Evolutionary conservation across 2,797 vertebrate species (phyloP).

Genomic region (Lepus oiostolus): DNA sequence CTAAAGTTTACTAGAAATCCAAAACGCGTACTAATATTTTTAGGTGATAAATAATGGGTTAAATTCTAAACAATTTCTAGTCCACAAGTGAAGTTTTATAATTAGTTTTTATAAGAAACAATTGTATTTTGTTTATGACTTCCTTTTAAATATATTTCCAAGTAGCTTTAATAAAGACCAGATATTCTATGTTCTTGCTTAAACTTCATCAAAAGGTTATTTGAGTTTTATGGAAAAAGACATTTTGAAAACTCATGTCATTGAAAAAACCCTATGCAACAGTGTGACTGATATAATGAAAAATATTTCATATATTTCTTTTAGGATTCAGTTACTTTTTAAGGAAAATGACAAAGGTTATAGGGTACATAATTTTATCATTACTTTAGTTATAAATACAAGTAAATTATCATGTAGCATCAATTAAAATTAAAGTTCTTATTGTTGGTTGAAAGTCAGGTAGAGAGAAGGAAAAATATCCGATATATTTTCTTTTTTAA

Average conservation of each 20-base stretch:
- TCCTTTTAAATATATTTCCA: slow-evolving; percentile 39
- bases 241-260: neutral
- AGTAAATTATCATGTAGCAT: neutral
- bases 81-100: slow-evolving; percentile 24
- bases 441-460: slow-evolving; percentile 6
- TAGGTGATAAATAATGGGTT: neutral
- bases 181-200: slow-evolving; percentile 18
- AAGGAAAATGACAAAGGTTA: slow-evolving; percentile 46
- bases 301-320: slow-evolving; percentile 18
- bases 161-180: slow-evolving; percentile 21
- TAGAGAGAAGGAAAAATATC: slow-evolving; percentile 39
- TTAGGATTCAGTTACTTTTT: neutral
- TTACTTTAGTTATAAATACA: slow-evolving; percentile 41
- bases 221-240: slow-evolving; percentile 1
- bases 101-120: slow-evolving; percentile 27
- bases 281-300: neutral
- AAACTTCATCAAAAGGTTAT: slow-evolving; percentile 42
- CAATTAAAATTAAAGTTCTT: slow-evolving; percentile 38
- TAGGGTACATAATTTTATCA: neutral
- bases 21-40: slow-evolving; percentile 32
- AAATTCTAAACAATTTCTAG: neutral
- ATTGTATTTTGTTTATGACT: neutral
- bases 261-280: slow-evolving; percentile 26
- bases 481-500: no score
- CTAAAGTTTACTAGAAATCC: slow-evolving; percentile 38